Evolutionary conservation across 2,888 invertebrate genomes (phyloP).

Genomic region (Schizaphis graminum): DNA sequence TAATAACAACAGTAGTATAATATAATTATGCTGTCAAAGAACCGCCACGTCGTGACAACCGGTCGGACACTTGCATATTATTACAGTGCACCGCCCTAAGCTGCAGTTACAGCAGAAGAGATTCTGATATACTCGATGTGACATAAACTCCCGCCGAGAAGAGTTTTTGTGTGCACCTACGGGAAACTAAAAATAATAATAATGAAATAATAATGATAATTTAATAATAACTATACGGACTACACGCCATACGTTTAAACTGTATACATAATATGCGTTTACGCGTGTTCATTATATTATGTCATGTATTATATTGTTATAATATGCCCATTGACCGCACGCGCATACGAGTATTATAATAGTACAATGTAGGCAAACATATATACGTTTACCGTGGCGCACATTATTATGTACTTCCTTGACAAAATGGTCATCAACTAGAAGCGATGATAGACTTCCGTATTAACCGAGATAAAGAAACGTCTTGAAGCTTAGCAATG

Average conservation of each 20-base stretch:
- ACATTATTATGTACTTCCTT: background rate
- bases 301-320: background rate
- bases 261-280: background rate
- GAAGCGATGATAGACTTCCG: background rate
- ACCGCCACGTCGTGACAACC: slow-evolving; percentile 30
- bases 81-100: background rate
- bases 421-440: background rate
- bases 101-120: background rate
- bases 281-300: background rate
- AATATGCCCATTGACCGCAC: background rate
- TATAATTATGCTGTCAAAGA: slow-evolving; percentile 50
- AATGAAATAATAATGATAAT: slow-evolving; percentile 11
- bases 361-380: background rate
- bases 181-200: background rate
- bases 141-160: slow-evolving; percentile 6
- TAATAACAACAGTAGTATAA: background rate
- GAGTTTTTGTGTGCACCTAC: background rate
- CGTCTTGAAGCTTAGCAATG: background rate
- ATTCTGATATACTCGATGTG: background rate
- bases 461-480: background rate
- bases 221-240: background rate
- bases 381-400: background rate
- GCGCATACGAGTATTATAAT: background rate
- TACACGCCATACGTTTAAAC: background rate
- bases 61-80: slow-evolving; percentile 17